phyloP scores from a whole-genome alignment of 2,888 invertebrate species.

The Apodemia hepburni region DNA sequence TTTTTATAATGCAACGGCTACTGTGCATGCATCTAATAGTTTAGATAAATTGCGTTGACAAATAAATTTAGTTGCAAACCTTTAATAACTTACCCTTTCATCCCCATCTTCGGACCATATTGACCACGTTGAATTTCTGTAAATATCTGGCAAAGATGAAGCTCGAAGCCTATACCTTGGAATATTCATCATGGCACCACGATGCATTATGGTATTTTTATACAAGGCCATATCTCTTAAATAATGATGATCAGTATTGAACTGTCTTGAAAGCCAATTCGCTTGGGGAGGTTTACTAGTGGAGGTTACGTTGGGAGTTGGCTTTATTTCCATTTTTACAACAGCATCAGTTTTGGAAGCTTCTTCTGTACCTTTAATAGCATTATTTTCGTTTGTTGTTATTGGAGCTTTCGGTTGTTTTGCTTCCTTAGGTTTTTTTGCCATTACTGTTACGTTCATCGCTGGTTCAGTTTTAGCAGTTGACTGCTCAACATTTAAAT shows the following conservation, averaged over 20 bases:
- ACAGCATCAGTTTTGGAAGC: not conserved
- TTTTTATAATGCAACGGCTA: too few relatives aligned
- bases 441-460: conserved; percentile 35
- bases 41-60: too few relatives aligned
- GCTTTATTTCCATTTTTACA: conserved; percentile 17
- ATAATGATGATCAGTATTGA: conserved; percentile 82
- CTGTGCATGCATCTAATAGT: too few relatives aligned
- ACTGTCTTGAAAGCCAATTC: conserved; percentile 66
- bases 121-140: conserved; percentile 90
- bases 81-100: conserved; percentile 53
- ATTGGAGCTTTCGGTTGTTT: conserved; percentile 21
- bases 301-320: not conserved
- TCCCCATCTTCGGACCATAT: conserved; percentile 79
- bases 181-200: conserved; percentile 91
- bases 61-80: too few relatives aligned
- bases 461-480: conserved; percentile 30
- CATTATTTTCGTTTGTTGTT: not conserved
- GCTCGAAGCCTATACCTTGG: conserved; percentile 89
- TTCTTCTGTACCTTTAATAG: not conserved
- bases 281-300: conserved; percentile 21
- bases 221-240: conserved; percentile 85
- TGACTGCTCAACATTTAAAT: conserved; percentile 54
- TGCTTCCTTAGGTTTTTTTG: conserved; percentile 34
- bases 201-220: conserved; percentile 90
- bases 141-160: conserved; percentile 94